A percentile compares a stretch with the other conserved stretches of the same genome.
Evolutionary conservation across 2,113 vertebrate species (phyloP).

Genomic region (Emydocephalus ijimae): DNA sequence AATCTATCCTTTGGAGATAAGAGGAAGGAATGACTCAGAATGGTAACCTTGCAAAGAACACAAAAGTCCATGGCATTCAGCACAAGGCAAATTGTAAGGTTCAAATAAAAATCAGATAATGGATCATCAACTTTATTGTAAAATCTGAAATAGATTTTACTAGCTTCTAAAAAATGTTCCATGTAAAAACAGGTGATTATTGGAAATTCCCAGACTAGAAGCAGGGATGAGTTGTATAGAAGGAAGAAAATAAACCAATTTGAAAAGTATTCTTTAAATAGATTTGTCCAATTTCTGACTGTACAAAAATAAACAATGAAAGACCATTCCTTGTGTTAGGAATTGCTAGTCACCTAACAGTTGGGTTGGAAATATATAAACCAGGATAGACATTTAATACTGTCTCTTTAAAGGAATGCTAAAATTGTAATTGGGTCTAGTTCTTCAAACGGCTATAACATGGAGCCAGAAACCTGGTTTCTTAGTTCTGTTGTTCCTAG

Average conservation of each 20-base stretch:
- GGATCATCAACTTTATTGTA: not conserved
- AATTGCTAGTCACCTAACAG: too few relatives aligned
- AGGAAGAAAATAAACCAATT: not conserved
- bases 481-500: too few relatives aligned
- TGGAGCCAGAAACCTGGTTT: too few relatives aligned
- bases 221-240: not conserved
- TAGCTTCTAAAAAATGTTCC: not conserved
- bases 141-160: not conserved
- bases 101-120: slow-evolving; percentile 13
- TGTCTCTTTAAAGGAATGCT: too few relatives aligned
- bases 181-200: not conserved
- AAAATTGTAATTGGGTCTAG: too few relatives aligned
- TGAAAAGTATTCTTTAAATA: not conserved
- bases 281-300: not conserved
- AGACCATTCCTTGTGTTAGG: not conserved
- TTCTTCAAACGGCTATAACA: too few relatives aligned
- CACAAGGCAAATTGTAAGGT: slow-evolving; percentile 46
- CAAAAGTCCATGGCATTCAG: slow-evolving; percentile 63
- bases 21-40: slow-evolving; percentile 78
- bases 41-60: slow-evolving; percentile 67
- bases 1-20: slow-evolving; percentile 61
- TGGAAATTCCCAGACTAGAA: slow-evolving; percentile 20
- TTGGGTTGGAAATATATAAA: too few relatives aligned
- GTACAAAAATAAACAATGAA: not conserved
- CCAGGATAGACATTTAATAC: too few relatives aligned